phyloP scores from a whole-genome alignment of 2,888 invertebrate species.

The Eupelmus urozonus region DNA sequence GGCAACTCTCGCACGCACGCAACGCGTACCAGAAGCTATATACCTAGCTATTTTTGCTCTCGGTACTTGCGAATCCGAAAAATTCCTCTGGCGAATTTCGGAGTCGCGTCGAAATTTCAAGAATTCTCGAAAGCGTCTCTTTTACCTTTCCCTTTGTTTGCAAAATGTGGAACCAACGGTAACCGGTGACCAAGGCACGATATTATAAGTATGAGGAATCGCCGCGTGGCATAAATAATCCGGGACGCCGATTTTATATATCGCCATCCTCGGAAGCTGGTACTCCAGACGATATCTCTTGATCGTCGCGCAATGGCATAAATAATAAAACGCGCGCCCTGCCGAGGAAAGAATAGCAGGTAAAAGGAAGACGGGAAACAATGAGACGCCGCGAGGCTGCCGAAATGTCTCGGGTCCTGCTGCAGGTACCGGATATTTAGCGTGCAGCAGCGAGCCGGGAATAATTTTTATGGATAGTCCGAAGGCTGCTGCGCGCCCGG shows the following conservation, averaged over 20 bases:
- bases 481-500: conserved; percentile 18
- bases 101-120: too few relatives aligned
- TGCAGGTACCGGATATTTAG: conserved; percentile 66
- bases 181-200: conserved; percentile 23
- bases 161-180: conserved; percentile 8
- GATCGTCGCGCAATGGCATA: conserved; percentile 44
- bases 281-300: conserved; percentile 48
- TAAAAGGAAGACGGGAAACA: conserved; percentile 37
- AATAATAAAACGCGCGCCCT: conserved; percentile 48
- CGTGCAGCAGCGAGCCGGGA: conserved; percentile 61
- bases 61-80: conserved; percentile 32
- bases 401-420: conserved; percentile 42
- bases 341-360: conserved; percentile 18
- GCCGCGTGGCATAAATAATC: background rate
- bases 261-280: conserved; percentile 44
- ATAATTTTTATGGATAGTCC: conserved; percentile 71
- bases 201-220: conserved; percentile 34
- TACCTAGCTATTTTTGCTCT: too few relatives aligned
- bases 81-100: conserved; percentile 24
- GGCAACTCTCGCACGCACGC: background rate
- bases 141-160: conserved; percentile 29
- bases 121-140: too few relatives aligned
- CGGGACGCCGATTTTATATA: conserved; percentile 10
- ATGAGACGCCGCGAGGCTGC: too few relatives aligned
- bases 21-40: too few relatives aligned